Evolutionary conservation across 2,113 vertebrate species (phyloP).

Genomic region (Coptodon rendalli): DNA sequence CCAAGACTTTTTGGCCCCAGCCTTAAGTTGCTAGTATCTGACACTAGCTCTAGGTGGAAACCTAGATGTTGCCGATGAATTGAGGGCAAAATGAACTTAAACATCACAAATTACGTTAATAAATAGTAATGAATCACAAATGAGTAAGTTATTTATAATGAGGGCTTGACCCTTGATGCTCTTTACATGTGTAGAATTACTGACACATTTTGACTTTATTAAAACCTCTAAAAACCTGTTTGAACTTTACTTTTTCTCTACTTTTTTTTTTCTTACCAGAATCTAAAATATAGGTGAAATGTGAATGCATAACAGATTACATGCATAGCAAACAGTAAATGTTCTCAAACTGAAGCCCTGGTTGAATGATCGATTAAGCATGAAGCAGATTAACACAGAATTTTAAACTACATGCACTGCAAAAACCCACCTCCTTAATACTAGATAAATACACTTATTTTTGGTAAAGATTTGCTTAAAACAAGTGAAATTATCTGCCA

Average conservation of each 20-base stretch:
- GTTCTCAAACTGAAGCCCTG: not conserved
- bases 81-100: too few relatives aligned
- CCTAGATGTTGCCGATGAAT: not conserved
- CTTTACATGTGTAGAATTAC: not conserved
- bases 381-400: not conserved
- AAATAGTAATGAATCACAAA: not conserved
- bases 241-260: not conserved
- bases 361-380: not conserved
- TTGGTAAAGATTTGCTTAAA: too few relatives aligned
- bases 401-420: not conserved
- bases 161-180: not conserved
- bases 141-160: not conserved
- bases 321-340: not conserved
- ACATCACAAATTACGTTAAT: accelerated
- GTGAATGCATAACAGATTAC: not conserved
- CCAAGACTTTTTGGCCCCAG: not conserved
- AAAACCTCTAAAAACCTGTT: not conserved
- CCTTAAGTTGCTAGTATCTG: not conserved
- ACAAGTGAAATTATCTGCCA: too few relatives aligned
- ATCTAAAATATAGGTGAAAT: not conserved
- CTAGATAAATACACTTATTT: too few relatives aligned
- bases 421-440: too few relatives aligned
- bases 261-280: not conserved
- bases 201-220: not conserved
- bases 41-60: not conserved